Evolutionary conservation across 2,888 invertebrate genomes (phyloP).

Genomic region (Caenorhabditis afra): DNA sequence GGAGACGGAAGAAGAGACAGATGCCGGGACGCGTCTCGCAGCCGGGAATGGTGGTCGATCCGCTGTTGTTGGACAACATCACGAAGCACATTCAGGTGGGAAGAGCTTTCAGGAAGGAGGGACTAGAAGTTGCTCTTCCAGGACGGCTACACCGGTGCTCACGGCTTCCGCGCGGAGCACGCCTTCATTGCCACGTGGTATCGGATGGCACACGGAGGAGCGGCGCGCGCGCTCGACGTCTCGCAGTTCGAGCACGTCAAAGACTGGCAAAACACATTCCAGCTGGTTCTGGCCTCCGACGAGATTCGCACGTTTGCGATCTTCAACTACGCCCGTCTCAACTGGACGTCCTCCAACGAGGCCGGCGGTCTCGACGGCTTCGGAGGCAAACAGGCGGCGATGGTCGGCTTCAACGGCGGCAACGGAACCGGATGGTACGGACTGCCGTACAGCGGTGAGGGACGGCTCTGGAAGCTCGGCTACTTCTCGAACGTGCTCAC

Average conservation of each 20-base stretch:
- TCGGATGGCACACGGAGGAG: slow-evolving; percentile 77
- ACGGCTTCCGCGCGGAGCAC: slow-evolving; percentile 74
- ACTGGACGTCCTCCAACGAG: slow-evolving; percentile 93
- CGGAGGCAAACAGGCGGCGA: slow-evolving; percentile 75
- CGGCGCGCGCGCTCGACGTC: slow-evolving; percentile 74
- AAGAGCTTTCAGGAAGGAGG: slow-evolving; percentile 8
- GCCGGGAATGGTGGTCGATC: slow-evolving; percentile 76
- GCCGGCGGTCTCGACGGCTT: slow-evolving; percentile 84
- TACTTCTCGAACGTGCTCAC: slow-evolving; percentile 79
- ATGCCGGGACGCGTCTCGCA: slow-evolving; percentile 72
- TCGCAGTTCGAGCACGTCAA: slow-evolving; percentile 76
- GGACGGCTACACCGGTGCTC: slow-evolving; percentile 72
- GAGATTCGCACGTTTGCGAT: slow-evolving; percentile 92
- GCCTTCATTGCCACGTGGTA: slow-evolving; percentile 78
- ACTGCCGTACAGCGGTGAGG: slow-evolving; percentile 81
- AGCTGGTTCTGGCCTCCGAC: slow-evolving; percentile 93
- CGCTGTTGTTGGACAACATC: slow-evolving; percentile 74
- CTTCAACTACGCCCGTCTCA: slow-evolving; percentile 92
- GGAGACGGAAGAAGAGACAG: slow-evolving; percentile 69
- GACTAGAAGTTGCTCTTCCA: slow-evolving; percentile 5
- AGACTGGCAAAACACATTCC: slow-evolving; percentile 90
- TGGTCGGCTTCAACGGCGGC: slow-evolving; percentile 95
- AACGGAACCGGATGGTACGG: slow-evolving; percentile 86
- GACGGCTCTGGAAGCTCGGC: slow-evolving; percentile 84
- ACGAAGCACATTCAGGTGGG: slow-evolving; percentile 68